These are phyloP conservation scores for Tinamus guttatus DNA, from an alignment of 2,113 vertebrate species.

Conservation along the genomic window DNA sequence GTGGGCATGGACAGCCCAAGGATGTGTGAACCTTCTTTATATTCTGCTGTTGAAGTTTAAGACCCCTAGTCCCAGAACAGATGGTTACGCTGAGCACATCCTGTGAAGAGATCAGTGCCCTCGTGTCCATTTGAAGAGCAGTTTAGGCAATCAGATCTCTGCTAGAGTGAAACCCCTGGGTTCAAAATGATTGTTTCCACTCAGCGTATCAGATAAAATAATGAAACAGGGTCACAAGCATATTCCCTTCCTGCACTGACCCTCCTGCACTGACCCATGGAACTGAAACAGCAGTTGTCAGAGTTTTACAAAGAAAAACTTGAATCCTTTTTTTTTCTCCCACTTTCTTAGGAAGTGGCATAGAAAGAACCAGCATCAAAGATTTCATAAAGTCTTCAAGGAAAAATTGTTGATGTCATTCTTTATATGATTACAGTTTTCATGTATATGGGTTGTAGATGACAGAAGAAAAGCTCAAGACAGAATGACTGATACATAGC, in stretches of 20 bases:
- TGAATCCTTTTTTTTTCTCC: neutral
- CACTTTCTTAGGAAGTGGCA: neutral
- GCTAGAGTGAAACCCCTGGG: neutral
- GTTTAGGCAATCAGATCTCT: neutral
- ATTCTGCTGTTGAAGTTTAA: neutral
- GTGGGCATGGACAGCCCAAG: neutral
- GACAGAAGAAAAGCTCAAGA: neutral
- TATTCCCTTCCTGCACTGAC: neutral
- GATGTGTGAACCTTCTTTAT: neutral
- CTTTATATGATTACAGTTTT: neutral
- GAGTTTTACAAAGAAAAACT: neutral
- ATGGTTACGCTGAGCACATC: neutral
- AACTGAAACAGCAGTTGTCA: fast-evolving
- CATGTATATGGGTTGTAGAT: neutral
- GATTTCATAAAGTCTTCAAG: neutral
- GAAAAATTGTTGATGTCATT: neutral
- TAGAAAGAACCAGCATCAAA: neutral
- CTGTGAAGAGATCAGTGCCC: neutral
- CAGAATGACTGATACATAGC: neutral
- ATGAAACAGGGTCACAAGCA: neutral
- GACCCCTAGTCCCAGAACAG: neutral
- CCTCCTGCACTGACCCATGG: neutral
- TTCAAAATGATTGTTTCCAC: neutral
- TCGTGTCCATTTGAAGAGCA: neutral
- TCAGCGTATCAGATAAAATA: neutral